A percentile compares a stretch with the other conserved stretches of the same genome.
These are phyloP conservation scores for Menidia menidia DNA, from an alignment of 2,797 vertebrate species.

Conservation along the genomic window DNA sequence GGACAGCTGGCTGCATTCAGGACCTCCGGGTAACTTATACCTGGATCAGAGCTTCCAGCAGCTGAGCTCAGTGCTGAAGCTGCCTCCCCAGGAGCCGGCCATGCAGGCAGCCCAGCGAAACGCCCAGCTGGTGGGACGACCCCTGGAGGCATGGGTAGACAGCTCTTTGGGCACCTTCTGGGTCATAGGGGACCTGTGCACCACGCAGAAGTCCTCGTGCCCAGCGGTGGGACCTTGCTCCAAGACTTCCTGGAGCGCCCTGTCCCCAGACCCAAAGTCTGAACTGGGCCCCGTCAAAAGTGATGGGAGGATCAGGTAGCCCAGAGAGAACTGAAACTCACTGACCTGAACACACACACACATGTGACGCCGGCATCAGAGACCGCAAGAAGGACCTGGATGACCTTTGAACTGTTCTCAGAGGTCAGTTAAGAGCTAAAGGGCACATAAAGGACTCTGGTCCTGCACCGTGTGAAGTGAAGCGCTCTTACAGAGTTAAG, in stretches of 20 bases:
- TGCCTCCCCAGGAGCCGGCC: slow-evolving; percentile 82
- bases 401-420: slow-evolving; percentile 10
- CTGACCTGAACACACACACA: slow-evolving; percentile 18
- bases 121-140: slow-evolving; percentile 82
- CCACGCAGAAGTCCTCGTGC: slow-evolving; percentile 83
- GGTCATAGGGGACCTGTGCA: slow-evolving; percentile 73
- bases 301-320: slow-evolving; percentile 96
- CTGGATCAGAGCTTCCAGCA: slow-evolving; percentile 96
- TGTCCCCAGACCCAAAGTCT: slow-evolving; percentile 95
- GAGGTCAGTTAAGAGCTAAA: slow-evolving; percentile 26
- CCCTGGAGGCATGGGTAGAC: slow-evolving; percentile 91
- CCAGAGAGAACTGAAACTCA: slow-evolving; percentile 23
- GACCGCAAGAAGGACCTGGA: slow-evolving; percentile 37
- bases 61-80: slow-evolving; percentile 88
- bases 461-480: slow-evolving; percentile 42
- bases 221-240: slow-evolving; percentile 84
- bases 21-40: slow-evolving; percentile 91
- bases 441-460: slow-evolving; percentile 48
- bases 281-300: slow-evolving; percentile 92
- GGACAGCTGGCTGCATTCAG: slow-evolving; percentile 90
- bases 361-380: slow-evolving; percentile 4
- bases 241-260: slow-evolving; percentile 94
- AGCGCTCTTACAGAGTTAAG: slow-evolving; percentile 12
- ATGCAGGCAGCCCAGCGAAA: slow-evolving; percentile 81
- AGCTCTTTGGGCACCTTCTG: slow-evolving; percentile 83